Evolutionary conservation across 2,797 vertebrate species (phyloP), one percentile per base, ranked within the genome.

Genomic region (Lophius americanus): DNA sequence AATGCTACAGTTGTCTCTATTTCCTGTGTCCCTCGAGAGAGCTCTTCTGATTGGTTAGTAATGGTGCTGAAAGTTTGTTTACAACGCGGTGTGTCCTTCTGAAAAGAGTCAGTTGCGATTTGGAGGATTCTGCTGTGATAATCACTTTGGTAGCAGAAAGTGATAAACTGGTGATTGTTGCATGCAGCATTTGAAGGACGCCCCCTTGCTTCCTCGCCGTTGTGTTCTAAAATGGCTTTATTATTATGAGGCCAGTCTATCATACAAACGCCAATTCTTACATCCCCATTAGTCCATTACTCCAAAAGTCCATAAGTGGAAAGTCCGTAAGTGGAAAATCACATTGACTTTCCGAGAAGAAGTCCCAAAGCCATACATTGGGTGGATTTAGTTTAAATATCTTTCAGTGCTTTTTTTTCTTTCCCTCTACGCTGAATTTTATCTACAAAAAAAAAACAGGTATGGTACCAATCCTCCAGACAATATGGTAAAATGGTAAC

Each of bases 1-100:
- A 92, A 91, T 84, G 70, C 84, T 35, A 79, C 78, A 52, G 79
- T 81, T 56, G 61, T 87, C 81, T 84, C 71, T 58, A 78, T 86
- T 92, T 92, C 91, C 92, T 87, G 83, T 89, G 77, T 89, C 82
- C 88, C 84, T 85, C 38, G 10, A 78, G 55, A 37, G 48, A 66
- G 46, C 70, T 59, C 61, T 60, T 44, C 81, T 88, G 86, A 89
- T 92, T 91, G 85, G 88, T 50, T 47, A 2, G 58, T 4, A 9
- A 14, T 7, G 42, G 33, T 1, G 11, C 37, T n/a, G 9, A 9
- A 36, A 51, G 51, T 70, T 44, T 47, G 75, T 64, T 86, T 79
- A 84, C 58, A 71, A 67, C 46, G 3, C 1, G 56, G 50, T 60
- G 66, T 12, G 68, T 81, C 84, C 63, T 75, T 75, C 59, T 83